Percentiles rank a stretch among this genome's conserved stretches.
Conservation (phyloP, 2,888 invertebrate genomes). For the Omphaloscelis lunosa region DNA sequence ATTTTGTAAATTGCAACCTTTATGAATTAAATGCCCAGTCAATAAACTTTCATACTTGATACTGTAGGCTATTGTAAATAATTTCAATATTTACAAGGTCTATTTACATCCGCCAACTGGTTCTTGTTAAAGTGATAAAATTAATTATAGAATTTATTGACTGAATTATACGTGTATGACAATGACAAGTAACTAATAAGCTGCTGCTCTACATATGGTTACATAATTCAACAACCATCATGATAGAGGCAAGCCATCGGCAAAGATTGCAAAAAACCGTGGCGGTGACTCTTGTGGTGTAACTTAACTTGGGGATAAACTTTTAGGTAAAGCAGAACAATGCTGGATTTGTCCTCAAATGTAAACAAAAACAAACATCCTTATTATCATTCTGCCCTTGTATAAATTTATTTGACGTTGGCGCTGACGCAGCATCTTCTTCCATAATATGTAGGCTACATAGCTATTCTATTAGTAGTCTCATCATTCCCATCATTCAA, state of each 20-base stretch:
- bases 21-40: slow-evolving; percentile 33
- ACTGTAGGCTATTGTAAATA: slow-evolving; percentile 13
- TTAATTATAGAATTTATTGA: background rate
- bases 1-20: slow-evolving; percentile 58
- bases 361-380: background rate
- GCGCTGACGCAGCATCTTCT: background rate
- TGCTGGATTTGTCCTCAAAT: background rate
- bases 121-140: slow-evolving; percentile 21
- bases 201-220: background rate
- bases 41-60: slow-evolving; percentile 44
- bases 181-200: background rate
- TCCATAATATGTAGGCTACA: too few relatives aligned
- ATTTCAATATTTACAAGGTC: slow-evolving; percentile 54
- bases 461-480: background rate
- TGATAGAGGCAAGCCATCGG: background rate
- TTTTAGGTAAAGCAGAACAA: background rate
- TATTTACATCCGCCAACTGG: slow-evolving; percentile 34
- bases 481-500: background rate
- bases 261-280: background rate
- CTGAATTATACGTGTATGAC: background rate
- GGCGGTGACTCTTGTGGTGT: background rate
- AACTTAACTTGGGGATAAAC: background rate
- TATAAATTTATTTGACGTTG: background rate
- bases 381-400: background rate
- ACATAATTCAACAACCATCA: background rate